A percentile compares a stretch with the other conserved stretches of the same genome.
These are phyloP conservation scores for Cataglyphis rosenhaueri DNA, from an alignment of 2,888 invertebrate genomes.

Conservation along the genomic window DNA sequence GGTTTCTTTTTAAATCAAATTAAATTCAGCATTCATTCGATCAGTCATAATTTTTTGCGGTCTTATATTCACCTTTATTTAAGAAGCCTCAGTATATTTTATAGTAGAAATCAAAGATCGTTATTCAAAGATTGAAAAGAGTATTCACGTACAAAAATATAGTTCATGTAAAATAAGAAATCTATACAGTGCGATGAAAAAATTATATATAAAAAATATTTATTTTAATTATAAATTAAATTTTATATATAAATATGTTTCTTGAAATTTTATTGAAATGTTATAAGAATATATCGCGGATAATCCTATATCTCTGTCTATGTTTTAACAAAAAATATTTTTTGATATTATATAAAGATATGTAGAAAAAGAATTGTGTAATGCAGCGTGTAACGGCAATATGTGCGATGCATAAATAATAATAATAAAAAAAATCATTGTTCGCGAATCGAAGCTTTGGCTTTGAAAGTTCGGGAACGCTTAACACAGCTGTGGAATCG, in stretches of 20 bases:
- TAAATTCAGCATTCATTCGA: constrained; percentile 38
- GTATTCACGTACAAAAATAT: neutral
- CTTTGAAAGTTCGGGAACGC: constrained; percentile 51
- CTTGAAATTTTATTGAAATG: neutral
- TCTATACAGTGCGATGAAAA: neutral
- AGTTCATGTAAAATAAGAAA: constrained; percentile 16
- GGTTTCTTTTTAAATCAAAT: constrained; percentile 43
- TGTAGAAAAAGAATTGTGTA: neutral
- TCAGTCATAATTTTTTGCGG: constrained; percentile 1
- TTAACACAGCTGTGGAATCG: constrained; percentile 71
- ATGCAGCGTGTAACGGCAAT: neutral
- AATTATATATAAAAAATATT: neutral
- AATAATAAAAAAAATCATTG: neutral
- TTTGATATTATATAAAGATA: neutral
- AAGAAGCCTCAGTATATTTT: constrained; percentile 41
- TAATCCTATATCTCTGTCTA: neutral
- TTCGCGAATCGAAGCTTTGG: constrained; percentile 29
- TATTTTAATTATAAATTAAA: neutral
- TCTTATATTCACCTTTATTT: constrained; percentile 41
- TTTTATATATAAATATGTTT: neutral
- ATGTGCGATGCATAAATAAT: neutral
- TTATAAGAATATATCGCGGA: neutral
- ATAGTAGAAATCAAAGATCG: constrained; percentile 15
- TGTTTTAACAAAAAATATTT: neutral
- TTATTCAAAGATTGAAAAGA: neutral